Percentiles rank a stretch among this genome's conserved stretches.
Evolutionary conservation across 2,113 vertebrate species (phyloP).

Genomic region (Orthonyx spaldingii): DNA sequence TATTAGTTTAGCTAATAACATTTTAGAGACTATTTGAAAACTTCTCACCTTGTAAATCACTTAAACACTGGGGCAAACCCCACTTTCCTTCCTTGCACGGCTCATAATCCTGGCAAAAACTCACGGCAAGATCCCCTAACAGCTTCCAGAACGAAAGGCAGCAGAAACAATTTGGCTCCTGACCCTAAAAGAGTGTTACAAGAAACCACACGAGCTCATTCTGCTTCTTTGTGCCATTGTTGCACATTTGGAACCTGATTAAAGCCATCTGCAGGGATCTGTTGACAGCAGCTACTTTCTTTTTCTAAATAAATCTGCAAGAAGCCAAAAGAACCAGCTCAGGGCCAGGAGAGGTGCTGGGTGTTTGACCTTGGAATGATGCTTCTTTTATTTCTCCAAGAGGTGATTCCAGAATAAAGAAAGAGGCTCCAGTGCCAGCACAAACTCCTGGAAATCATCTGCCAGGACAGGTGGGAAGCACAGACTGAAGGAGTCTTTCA

Average conservation of each 20-base stretch:
- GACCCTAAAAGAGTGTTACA: background rate
- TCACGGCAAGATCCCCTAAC: background rate
- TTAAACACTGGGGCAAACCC: background rate
- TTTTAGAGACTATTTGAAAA: background rate
- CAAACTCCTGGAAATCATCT: background rate
- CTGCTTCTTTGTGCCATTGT: background rate
- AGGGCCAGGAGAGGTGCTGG: background rate
- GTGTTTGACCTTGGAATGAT: background rate
- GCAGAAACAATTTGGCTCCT: slow-evolving; percentile 15
- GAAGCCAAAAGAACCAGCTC: background rate
- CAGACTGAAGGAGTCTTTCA: background rate
- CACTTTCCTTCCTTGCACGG: background rate
- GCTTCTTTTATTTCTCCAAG: background rate
- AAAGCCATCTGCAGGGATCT: slow-evolving; percentile 8
- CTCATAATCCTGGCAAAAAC: background rate
- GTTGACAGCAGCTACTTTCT: background rate
- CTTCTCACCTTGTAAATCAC: background rate
- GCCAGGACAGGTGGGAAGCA: background rate
- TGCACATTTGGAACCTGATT: slow-evolving; percentile 19
- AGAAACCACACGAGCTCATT: background rate
- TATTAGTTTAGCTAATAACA: background rate
- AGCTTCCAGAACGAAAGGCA: background rate
- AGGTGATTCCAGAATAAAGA: background rate
- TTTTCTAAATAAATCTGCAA: background rate
- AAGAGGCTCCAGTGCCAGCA: background rate